These are phyloP conservation scores for Calvadosia cruxmelitensis DNA, from an alignment of 30 jellyfish, hydroid and myxozoan genomes.

Conservation along the genomic window DNA sequence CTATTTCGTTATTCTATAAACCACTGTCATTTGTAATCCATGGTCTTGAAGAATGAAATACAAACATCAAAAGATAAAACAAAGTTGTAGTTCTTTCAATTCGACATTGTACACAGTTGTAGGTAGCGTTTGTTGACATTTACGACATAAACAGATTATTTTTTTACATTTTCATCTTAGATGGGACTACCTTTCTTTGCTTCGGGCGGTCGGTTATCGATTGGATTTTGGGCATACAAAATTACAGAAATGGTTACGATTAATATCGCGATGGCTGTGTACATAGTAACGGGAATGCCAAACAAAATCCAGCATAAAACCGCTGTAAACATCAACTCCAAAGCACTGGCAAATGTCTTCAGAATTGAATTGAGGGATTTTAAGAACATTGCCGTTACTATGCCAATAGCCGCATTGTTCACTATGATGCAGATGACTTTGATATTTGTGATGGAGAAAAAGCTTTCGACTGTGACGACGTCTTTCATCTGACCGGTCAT, in stretches of 20 bases:
- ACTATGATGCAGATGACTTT: conserved; percentile 54
- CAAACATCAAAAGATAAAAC: no score
- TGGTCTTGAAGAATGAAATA: no score
- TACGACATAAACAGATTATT: no score
- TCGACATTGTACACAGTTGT: no score
- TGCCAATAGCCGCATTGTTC: conserved; percentile 94
- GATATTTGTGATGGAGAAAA: conserved; percentile 46
- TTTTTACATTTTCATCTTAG: no score
- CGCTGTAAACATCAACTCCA: conserved; percentile 93
- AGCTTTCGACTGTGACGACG: conserved; percentile 45
- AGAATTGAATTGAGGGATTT: conserved; percentile 78
- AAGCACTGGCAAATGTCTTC: conserved; percentile 94
- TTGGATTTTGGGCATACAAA: conserved; percentile 89
- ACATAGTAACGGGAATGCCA: conserved; percentile 61
- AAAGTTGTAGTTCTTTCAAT: no score
- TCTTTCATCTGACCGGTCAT: conserved; percentile 60
- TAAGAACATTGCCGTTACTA: conserved; percentile 86
- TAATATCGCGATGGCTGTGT: conserved; percentile 72
- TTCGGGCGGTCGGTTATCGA: conserved; percentile 61
- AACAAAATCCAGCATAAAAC: conserved; percentile 76
- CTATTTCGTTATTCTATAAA: no score
- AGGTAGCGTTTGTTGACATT: no score
- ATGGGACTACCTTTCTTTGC: not conserved
- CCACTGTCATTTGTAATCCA: no score
- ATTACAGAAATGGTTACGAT: conserved; percentile 75